A percentile compares a stretch with the other conserved stretches of the same genome.
Conservation (phyloP, 2,888 invertebrate genomes). For the Meiosimyza decipiens region DNA sequence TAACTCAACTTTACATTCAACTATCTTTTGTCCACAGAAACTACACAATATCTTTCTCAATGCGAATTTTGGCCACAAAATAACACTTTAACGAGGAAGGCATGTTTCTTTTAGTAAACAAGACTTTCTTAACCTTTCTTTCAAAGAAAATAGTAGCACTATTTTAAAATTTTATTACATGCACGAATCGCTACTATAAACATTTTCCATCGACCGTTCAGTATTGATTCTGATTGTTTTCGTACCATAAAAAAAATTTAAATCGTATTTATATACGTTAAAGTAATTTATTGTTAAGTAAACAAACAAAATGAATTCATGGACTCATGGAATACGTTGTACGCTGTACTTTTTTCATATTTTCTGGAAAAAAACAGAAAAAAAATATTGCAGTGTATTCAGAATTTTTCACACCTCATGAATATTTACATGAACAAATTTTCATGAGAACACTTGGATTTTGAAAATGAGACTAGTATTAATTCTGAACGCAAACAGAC, state of each 20-base stretch:
- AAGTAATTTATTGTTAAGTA: conserved; percentile 50
- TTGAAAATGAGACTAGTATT: conserved; percentile 32
- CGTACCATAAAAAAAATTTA: background rate
- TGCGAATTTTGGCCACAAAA: no score
- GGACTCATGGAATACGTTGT: conserved; percentile 42
- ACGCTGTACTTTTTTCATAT: conserved; percentile 26
- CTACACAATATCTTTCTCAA: no score
- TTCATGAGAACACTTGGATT: conserved; percentile 26
- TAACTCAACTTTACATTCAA: no score
- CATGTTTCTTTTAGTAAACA: no score
- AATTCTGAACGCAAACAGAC: conserved; percentile 26
- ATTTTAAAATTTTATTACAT: no score
- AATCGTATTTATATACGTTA: conserved; percentile 34
- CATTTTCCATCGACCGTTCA: background rate
- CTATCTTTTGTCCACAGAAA: no score
- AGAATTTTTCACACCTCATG: conserved; percentile 8
- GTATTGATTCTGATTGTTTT: conserved; percentile 23
- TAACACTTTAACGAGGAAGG: no score
- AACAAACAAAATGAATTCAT: conserved; percentile 47
- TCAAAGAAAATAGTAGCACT: no score
- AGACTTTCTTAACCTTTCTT: no score
- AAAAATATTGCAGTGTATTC: conserved; percentile 7
- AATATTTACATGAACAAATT: conserved; percentile 21
- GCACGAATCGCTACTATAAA: background rate
- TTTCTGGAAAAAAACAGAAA: conserved; percentile 15